Base-by-base conservation (phyloP, 2,888 invertebrate genomes). In the Ochlodes sylvanus region DNA sequence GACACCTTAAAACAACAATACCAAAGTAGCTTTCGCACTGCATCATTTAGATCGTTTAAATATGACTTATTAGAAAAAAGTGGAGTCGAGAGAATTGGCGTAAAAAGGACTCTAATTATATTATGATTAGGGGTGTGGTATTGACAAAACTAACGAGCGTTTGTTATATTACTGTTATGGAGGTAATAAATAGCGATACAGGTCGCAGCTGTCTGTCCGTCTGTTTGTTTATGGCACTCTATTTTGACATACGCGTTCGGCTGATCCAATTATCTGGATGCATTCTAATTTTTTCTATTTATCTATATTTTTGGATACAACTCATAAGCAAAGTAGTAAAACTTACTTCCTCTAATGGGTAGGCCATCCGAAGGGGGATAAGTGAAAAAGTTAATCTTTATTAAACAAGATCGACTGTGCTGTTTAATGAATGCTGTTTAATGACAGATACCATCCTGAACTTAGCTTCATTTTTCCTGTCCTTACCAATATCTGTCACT, bases 51-150 rank as follows among this genome's bases (percentile, higher is more conserved):
- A 27, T 80, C 78, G 81, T 83, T 83, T 75, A 73, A 76, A 81
- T 70, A 77, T 75, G 76, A 79, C 73, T 73, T 73, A 72, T 75
- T 73, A 74, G 72, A 66, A 73, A 73, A 75, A 78, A 77, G 70
- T 68, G 21, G 79, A 83, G 71, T 70, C 72, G 73, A 73, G 73
- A 76, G 85, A 88, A 92, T 92, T 92, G 90, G 93, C 92, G 92
- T 92, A 92, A 92, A 92, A 92, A 91, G 84, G 78, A 79, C 80
- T 86, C 88, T 92, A 92, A 92, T 93, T 92, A 88, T 84, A 80
- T 85, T 86, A 91, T 91, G 91, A 93, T 93, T 91, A 89, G 83
- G 88, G 91, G 91, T 90, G 87, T 83, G 83, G 80, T 83, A 76
- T 79, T 81, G 79, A 86, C 81, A 87, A 89, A 88, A 88, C 90